phyloP scores from a whole-genome alignment of 2,888 invertebrate species.

The Graphium colonna region DNA sequence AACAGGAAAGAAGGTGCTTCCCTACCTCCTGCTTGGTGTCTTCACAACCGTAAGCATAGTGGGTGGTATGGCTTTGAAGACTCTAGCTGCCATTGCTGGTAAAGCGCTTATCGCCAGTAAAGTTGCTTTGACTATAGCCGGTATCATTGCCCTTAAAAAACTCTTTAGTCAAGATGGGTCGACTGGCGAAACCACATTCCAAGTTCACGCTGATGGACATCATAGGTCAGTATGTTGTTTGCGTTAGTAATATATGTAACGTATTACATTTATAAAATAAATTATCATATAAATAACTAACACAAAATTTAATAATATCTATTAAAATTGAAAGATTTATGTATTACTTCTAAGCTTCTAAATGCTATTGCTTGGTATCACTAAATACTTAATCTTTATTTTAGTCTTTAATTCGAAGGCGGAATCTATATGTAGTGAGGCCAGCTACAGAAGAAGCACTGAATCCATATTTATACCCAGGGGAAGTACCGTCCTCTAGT shows the following conservation, averaged over 20 bases:
- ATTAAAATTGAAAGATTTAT: no score
- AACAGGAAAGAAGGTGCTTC: conserved; percentile 76
- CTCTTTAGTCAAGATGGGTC: conserved; percentile 83
- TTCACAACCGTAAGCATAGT: conserved; percentile 84
- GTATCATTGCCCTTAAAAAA: conserved; percentile 86
- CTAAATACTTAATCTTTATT: conserved; percentile 53
- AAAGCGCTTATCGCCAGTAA: conserved; percentile 87
- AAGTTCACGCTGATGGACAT: conserved; percentile 84
- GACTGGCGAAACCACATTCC: conserved; percentile 82
- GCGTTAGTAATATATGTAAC: no score
- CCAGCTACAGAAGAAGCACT: conserved; percentile 75
- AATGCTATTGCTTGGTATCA: conserved; percentile 9
- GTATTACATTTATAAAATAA: no score
- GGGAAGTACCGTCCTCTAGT: conserved; percentile 64
- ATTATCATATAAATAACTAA: no score
- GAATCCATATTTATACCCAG: conserved; percentile 82
- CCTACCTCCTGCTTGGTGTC: conserved; percentile 81
- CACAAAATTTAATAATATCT: no score
- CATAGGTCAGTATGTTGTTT: conserved; percentile 79
- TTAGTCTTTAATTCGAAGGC: conserved; percentile 81
- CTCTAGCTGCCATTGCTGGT: conserved; percentile 84
- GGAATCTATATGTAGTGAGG: conserved; percentile 82
- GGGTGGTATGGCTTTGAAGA: conserved; percentile 85
- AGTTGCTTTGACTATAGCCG: conserved; percentile 85
- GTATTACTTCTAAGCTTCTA: not conserved